Base-by-base conservation (phyloP, 2,888 invertebrate genomes). In the Cerceris rybyensis region DNA sequence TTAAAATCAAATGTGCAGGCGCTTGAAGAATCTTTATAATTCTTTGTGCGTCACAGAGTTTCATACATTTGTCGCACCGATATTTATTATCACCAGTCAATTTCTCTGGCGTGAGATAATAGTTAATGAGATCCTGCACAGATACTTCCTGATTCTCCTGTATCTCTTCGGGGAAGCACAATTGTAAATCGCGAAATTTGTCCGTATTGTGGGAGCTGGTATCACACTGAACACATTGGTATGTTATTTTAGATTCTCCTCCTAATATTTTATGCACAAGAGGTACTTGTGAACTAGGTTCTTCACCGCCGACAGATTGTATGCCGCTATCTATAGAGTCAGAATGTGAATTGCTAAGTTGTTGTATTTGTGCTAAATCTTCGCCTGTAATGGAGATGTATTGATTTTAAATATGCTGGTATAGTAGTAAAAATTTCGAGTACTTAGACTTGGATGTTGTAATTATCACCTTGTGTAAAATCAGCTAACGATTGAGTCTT, bases 71-170 rank as follows among this genome's bases (percentile, higher is more conserved):
- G 77, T 95, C 95, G 93, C 98, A 98, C 81, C 95, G 94, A 91
- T 98, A 98, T 92, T 95, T 94, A 90, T 98, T 98, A 67, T 97
- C 97, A 0, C 96, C 97, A 1, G 95, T 94, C 46, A 98, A 92
- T 69, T 94, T 95, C 90, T 98, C 98, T 0, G 96, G 95, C 17
- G 96, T 95, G 83, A 97, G 94, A 90, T 96, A 97, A 89, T 95
- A 96, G 82, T 96, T 95, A 14, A 98, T 93, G 0, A 98, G 93
- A 82, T 95, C 95, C 90, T 97, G 96, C n/a, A 98, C 95, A 46
- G 94, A 95, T 85, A 95, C 94, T 78, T 94, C 93, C 7, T 92
- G 91, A 54, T 88, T 89, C 49, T 88, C 89, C 14, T 83, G 85
- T 68, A 90, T 88, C 65, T 89, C 90, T 46, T 95, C 95, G 0